Evolutionary conservation across 2,797 vertebrate species (phyloP), one percentile per base, ranked within the genome.

Genomic region (Austrolebias charrua): DNA sequence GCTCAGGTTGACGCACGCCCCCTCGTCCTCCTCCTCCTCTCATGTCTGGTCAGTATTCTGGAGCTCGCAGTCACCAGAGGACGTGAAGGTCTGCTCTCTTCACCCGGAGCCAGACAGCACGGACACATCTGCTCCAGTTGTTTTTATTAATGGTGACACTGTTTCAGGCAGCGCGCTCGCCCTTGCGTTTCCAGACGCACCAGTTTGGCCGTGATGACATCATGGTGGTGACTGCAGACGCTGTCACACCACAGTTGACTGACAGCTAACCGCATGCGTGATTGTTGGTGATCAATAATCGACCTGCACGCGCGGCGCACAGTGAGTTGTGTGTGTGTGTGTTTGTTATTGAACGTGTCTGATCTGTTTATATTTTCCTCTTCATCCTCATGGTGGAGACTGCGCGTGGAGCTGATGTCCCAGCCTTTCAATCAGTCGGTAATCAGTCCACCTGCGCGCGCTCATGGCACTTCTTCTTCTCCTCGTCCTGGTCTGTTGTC

Each of bases 51-150:
- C n/a, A n/a, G n/a, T n/a, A n/a, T n/a, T n/a, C n/a, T n/a, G n/a
- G n/a, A n/a, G n/a, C n/a, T n/a, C 77, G 80, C 86, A 68, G 86
- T 72, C 24, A 24, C n/a, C n/a, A 48, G 74, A 82, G 87, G 86
- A 91, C 90, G 89, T 91, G 90, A n/a, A 86, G 89, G 90, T 90
- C 88, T 90, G n/a, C n/a, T n/a, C n/a, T 69, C 12, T 76, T 80
- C 84, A 76, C 74, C 79, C 82, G 80, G 73, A 87, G 81, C 80
- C 89, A 90, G 88, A 90, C 91, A 78, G 71, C 71, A 79, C 19
- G 71, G 69, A 52, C 53, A 79, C 75, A 83, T 75, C 45, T 68
- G 55, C 51, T 35, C 69, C 70, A 65, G 55, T 69, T 74, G 63
- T 14, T n/a, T n/a, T n/a, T n/a, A n/a, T 47, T 14, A 43, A 35